A percentile compares a stretch with the other conserved stretches of the same genome.
Conservation (phyloP, 2,113 vertebrate genomes). For the Sceloporus tristichus region DNA sequence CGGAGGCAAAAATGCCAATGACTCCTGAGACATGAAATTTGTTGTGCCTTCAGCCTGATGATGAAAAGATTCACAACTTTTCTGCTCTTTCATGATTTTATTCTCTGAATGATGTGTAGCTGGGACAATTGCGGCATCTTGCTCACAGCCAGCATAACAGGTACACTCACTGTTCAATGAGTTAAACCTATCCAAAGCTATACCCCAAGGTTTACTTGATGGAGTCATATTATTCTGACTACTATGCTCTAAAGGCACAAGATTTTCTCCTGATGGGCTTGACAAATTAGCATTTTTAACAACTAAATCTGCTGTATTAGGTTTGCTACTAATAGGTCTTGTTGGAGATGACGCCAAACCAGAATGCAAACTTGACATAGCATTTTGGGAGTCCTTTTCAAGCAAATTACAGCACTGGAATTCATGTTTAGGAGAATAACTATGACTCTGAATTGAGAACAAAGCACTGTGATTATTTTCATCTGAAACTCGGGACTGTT, state of each 20-base stretch:
- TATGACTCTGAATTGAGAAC: conserved; percentile 50
- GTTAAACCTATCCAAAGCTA: conserved; percentile 73
- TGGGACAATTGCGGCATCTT: conserved; percentile 60
- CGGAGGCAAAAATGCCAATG: conserved; percentile 67
- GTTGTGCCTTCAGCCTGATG: conserved; percentile 67
- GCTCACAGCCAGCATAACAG: conserved; percentile 64
- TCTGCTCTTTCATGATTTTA: conserved; percentile 74
- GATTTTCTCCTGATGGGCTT: conserved; percentile 61
- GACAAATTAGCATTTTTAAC: conserved; percentile 58
- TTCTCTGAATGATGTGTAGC: conserved; percentile 69
- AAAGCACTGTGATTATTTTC: conserved; percentile 71
- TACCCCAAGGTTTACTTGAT: conserved; percentile 71
- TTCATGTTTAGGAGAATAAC: conserved; percentile 78
- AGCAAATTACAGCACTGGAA: conserved; percentile 39
- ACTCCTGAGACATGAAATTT: conserved; percentile 66
- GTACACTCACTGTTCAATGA: conserved; percentile 67
- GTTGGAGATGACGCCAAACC: conserved; percentile 64
- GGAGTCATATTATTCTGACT: conserved; percentile 68
- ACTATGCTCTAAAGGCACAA: conserved; percentile 64
- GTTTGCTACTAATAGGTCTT: conserved; percentile 72
- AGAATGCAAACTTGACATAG: conserved; percentile 61
- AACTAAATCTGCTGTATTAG: conserved; percentile 60
- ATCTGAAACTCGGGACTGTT: conserved; percentile 75
- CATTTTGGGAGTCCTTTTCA: conserved; percentile 73
- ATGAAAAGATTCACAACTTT: conserved; percentile 67